Conservation (phyloP, 2,113 vertebrate genomes). For the Trinectes maculatus region DNA sequence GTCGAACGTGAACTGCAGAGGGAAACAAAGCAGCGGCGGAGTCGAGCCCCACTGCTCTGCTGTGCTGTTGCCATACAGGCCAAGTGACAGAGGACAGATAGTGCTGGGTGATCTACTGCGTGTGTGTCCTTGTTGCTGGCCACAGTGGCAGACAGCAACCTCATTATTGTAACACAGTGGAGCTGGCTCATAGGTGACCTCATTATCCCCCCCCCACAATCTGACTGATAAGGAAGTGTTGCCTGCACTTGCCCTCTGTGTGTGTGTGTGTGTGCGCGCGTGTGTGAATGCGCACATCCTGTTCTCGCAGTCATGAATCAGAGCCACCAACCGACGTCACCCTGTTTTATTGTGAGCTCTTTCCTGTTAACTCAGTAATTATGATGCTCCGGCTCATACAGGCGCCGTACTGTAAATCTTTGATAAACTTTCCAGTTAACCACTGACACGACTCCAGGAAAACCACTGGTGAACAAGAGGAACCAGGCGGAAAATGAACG, state of each 20-base stretch:
- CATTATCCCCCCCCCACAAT: conserved; percentile 68
- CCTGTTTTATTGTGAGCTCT: conserved; percentile 54
- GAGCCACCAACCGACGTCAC: conserved; percentile 27
- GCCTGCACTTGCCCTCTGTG: conserved; percentile 53
- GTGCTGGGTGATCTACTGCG: conserved; percentile 42
- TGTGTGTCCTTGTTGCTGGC: conserved; percentile 53
- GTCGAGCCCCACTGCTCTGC: conserved; percentile 52
- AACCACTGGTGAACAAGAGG: conserved; percentile 48
- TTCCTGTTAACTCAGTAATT: conserved; percentile 60
- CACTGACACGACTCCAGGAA: conserved; percentile 41
- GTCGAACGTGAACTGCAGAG: conserved; percentile 62
- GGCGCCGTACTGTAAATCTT: conserved; percentile 53
- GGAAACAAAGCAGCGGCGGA: conserved; percentile 41
- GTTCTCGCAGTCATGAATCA: conserved; percentile 62
- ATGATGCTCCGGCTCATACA: conserved; percentile 37
- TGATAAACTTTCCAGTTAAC: conserved; percentile 31
- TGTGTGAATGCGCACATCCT: neutral
- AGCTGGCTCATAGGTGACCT: conserved; percentile 71
- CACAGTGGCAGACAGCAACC: conserved; percentile 63
- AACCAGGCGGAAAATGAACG: neutral
- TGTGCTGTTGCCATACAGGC: conserved; percentile 46
- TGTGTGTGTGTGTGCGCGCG: conserved; percentile 22
- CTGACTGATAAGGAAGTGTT: conserved; percentile 63
- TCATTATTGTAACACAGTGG: conserved; percentile 75
- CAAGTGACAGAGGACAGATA: conserved; percentile 62